Conservation (phyloP, 2,797 vertebrate species). For the Sebastes trivittatus region DNA sequence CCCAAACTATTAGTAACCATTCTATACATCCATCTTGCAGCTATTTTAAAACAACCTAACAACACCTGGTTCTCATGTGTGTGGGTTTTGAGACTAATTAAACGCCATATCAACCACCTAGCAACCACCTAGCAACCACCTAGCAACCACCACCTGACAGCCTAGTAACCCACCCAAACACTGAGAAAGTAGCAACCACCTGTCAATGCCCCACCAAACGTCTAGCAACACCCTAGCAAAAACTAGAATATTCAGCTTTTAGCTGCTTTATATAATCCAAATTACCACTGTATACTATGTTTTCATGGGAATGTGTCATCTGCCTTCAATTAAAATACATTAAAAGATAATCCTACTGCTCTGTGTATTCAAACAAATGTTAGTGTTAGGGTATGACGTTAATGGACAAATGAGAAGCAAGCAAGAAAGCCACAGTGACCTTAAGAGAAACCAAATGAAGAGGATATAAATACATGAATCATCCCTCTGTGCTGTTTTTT, state of each 20-base stretch:
- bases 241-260: no score
- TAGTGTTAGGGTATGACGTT: not conserved
- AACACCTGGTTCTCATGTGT: no score
- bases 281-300: not conserved
- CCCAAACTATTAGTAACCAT: not conserved
- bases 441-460: constrained; percentile 16
- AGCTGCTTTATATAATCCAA: not conserved
- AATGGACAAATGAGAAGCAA: not conserved
- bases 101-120: not conserved
- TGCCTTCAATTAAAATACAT: not conserved
- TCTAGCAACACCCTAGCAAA: no score
- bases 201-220: not conserved
- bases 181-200: not conserved
- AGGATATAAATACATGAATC: constrained; percentile 47
- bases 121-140: not conserved
- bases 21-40: not conserved
- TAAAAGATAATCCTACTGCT: not conserved
- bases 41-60: not conserved
- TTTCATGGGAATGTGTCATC: not conserved
- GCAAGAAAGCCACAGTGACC: not conserved
- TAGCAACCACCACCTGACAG: not conserved
- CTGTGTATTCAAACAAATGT: not conserved
- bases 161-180: not conserved
- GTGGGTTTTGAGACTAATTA: no score
- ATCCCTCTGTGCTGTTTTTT: constrained; percentile 19